Conservation (phyloP, 2,797 vertebrate genomes). For the Delichon dasypus region DNA sequence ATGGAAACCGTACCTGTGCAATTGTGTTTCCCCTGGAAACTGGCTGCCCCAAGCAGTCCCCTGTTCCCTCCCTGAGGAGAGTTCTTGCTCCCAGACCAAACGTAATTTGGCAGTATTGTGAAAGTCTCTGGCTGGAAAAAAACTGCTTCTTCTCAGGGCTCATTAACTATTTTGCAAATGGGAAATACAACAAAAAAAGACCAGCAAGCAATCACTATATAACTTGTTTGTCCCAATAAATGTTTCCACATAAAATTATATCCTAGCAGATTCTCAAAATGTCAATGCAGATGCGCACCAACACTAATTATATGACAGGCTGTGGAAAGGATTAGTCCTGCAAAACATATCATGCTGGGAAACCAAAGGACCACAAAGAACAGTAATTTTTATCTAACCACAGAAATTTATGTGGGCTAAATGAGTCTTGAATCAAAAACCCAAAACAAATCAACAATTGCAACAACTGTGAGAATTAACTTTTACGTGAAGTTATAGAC, state of each 20-base stretch:
- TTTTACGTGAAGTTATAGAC: not conserved
- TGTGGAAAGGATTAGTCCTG: not conserved
- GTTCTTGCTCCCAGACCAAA: not conserved
- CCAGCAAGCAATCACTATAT: not conserved
- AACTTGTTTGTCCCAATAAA: not conserved
- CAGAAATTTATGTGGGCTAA: not conserved
- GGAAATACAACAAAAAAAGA: not conserved
- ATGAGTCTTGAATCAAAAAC: conserved; percentile 16
- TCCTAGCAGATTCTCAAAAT: not conserved
- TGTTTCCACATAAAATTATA: not conserved
- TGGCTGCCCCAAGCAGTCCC: not conserved
- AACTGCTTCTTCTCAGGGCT: not conserved
- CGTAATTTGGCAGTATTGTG: not conserved
- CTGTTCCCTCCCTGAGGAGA: not conserved
- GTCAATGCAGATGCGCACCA: not conserved
- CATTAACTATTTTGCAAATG: not conserved
- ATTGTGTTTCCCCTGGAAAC: not conserved
- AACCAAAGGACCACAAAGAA: conserved; percentile 10
- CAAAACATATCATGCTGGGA: not conserved
- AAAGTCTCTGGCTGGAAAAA: not conserved
- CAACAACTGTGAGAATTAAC: conserved; percentile 4
- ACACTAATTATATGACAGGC: not conserved
- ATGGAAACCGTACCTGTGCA: not conserved
- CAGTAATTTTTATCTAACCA: conserved; percentile 23
- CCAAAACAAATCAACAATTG: not conserved